Evolutionary conservation across 2,888 invertebrate genomes (phyloP).

Genomic region (Mimas tiliae): DNA sequence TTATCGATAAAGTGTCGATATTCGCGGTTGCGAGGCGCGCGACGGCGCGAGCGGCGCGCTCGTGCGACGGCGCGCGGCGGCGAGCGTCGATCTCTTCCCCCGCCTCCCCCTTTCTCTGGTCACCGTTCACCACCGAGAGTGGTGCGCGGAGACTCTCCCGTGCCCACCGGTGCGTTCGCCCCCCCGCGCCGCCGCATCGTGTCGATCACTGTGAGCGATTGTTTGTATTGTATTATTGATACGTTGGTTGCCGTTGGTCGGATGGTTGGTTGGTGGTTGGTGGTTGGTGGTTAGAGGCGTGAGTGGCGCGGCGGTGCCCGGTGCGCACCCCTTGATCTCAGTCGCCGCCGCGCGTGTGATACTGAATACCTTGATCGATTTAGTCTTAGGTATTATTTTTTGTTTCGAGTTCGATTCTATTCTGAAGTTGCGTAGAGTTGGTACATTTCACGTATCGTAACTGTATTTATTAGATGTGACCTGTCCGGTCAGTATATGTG

Average conservation of each 20-base stretch:
- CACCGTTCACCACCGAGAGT: slow-evolving; percentile 25
- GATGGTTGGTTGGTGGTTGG: slow-evolving; percentile 49
- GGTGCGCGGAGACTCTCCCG: slow-evolving; percentile 39
- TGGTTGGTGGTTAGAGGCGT: slow-evolving; percentile 50
- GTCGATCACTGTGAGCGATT: slow-evolving; percentile 66
- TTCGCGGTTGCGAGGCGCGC: slow-evolving; percentile 38
- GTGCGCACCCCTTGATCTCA: slow-evolving; percentile 75
- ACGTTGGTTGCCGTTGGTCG: slow-evolving; percentile 48
- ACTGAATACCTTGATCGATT: slow-evolving; percentile 73
- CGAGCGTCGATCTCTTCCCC: slow-evolving; percentile 58
- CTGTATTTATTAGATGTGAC: slow-evolving; percentile 80
- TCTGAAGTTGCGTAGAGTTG: slow-evolving; percentile 79
- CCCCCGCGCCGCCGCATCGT: slow-evolving; percentile 64
- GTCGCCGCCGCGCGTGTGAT: slow-evolving; percentile 79
- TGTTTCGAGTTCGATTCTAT: slow-evolving; percentile 82
- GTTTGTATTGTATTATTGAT: slow-evolving; percentile 67
- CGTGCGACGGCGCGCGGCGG: slow-evolving; percentile 55
- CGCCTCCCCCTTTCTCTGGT: slow-evolving; percentile 37
- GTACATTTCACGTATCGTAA: slow-evolving; percentile 78
- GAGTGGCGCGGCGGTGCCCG: slow-evolving; percentile 69
- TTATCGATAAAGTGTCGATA: slow-evolving; percentile 51
- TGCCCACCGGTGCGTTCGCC: slow-evolving; percentile 67
- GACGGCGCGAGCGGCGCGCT: slow-evolving; percentile 39
- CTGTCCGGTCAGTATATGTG: slow-evolving; percentile 66
- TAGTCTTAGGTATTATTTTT: slow-evolving; percentile 81